Evolutionary conservation across 2,113 vertebrate genomes (phyloP).

Genomic region (Ophiodon elongatus): DNA sequence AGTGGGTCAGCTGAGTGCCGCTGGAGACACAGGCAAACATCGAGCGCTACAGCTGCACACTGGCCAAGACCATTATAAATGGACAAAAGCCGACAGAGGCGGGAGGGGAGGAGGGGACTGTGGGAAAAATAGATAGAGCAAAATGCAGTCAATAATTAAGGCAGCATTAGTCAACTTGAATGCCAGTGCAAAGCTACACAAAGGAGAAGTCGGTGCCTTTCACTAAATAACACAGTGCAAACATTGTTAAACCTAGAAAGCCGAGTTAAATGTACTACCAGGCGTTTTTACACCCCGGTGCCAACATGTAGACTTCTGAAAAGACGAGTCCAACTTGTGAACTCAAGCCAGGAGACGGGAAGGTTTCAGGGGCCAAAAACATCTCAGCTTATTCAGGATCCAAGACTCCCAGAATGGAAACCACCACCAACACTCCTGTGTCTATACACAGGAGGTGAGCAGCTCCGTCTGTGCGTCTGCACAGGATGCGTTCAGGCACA

Average conservation of each 20-base stretch:
- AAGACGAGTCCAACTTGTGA: background rate
- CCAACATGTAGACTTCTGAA: conserved; percentile 20
- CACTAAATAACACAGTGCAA: conserved; percentile 28
- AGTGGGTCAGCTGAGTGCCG: conserved; percentile 67
- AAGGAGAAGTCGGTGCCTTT: conserved; percentile 37
- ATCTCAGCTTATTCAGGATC: background rate
- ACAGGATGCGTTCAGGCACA: background rate
- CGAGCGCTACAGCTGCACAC: conserved; percentile 49
- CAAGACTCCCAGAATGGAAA: background rate
- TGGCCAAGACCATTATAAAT: conserved; percentile 39
- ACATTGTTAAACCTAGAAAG: conserved; percentile 22
- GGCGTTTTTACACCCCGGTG: background rate
- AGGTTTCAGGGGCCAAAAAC: background rate
- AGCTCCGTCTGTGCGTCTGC: background rate
- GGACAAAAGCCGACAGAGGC: conserved; percentile 51
- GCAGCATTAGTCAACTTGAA: conserved; percentile 60
- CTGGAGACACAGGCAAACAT: conserved; percentile 42
- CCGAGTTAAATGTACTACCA: conserved; percentile 6
- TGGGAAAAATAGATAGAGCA: conserved; percentile 48
- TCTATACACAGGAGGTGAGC: background rate
- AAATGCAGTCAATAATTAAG: conserved; percentile 64
- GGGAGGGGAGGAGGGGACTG: conserved; percentile 9
- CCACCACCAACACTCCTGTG: background rate
- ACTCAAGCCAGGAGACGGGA: conserved; percentile 1
- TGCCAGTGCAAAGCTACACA: conserved; percentile 38